Evolutionary conservation across 2,113 vertebrate genomes (phyloP).

Genomic region (Pygoscelis adeliae): DNA sequence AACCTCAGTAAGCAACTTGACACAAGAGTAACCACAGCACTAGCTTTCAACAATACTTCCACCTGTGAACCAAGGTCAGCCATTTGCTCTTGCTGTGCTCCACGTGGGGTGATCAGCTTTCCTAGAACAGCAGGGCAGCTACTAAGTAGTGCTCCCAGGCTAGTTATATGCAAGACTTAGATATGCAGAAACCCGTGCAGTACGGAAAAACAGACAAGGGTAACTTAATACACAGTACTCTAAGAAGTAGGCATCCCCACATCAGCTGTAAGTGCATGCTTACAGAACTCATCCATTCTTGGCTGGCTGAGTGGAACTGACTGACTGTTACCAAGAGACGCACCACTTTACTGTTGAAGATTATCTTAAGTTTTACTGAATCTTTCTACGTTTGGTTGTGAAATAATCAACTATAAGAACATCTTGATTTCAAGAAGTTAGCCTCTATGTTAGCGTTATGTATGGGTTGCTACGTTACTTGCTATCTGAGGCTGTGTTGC

Average conservation of each 20-base stretch:
- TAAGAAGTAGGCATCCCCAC: background rate
- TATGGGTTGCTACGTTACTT: too few species aligned
- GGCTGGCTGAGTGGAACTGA: background rate
- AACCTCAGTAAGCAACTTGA: background rate
- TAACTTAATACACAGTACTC: too few species aligned
- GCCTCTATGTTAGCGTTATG: too few species aligned
- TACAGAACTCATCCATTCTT: background rate
- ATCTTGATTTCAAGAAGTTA: too few species aligned
- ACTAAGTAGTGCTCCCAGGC: background rate
- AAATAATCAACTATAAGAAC: too few species aligned
- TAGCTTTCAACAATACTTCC: background rate
- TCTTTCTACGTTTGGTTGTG: too few species aligned
- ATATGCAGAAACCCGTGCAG: background rate
- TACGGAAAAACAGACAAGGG: background rate
- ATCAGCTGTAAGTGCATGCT: background rate
- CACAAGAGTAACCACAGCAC: background rate
- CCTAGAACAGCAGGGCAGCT: background rate
- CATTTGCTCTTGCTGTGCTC: background rate
- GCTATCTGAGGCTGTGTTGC: too few species aligned
- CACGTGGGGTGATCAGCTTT: background rate
- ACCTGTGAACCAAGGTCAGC: background rate
- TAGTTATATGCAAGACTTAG: background rate
- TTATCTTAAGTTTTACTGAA: too few species aligned
- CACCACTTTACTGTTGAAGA: background rate
- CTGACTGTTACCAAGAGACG: accelerated